phyloP scores from a whole-genome alignment of 2,113 vertebrate species.

The Pomatostomus ruficeps region DNA sequence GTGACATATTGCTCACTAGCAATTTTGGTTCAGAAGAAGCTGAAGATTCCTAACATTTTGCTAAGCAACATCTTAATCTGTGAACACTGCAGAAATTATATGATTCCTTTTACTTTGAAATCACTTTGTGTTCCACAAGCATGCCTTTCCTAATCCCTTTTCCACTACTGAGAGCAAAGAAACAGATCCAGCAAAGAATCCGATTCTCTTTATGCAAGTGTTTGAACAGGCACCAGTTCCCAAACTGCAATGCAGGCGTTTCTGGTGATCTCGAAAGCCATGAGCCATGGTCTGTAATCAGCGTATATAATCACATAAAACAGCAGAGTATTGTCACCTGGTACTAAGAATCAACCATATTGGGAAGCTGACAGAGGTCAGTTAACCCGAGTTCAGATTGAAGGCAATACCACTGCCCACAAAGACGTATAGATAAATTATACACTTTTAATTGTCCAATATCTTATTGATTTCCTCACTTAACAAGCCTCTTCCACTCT shows the following conservation, averaged over 20 bases:
- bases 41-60: background rate
- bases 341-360: background rate
- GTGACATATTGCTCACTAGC: background rate
- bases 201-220: background rate
- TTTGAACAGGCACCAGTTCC: background rate
- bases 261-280: background rate
- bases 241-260: background rate
- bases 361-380: background rate
- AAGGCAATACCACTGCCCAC: background rate
- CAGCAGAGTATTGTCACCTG: background rate
- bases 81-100: background rate
- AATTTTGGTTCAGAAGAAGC: background rate
- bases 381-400: background rate
- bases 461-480: background rate
- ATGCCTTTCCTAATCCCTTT: background rate
- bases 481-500: background rate
- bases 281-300: accelerated
- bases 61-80: background rate
- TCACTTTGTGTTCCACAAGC: background rate
- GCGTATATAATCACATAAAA: background rate
- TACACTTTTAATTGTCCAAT: background rate
- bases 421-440: background rate
- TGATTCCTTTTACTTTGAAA: background rate
- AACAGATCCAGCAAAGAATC: constrained; percentile 8
- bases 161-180: background rate